Evolutionary conservation across 2,888 invertebrate genomes (phyloP).

Genomic region (Drosophila meridionalis): DNA sequence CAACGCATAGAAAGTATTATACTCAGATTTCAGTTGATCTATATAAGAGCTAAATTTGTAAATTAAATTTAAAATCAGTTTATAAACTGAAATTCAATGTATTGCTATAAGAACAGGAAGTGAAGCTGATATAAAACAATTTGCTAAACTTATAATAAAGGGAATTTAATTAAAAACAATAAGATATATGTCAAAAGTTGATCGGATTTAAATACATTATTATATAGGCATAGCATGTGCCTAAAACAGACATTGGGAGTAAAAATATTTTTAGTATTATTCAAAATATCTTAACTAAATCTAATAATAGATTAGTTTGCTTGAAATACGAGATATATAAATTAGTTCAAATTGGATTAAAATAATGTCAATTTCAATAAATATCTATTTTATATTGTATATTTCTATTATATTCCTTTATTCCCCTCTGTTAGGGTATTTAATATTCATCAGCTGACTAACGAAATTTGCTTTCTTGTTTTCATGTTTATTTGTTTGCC

Average conservation of each 20-base stretch:
- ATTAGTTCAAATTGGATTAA: background rate
- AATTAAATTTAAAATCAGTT: background rate
- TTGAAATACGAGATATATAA: too few relatives aligned
- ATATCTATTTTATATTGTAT: too few relatives aligned
- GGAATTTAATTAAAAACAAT: too few relatives aligned
- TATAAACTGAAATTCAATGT: background rate
- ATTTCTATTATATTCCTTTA: background rate
- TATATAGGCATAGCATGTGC: too few relatives aligned
- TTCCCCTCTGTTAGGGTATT: conserved; percentile 1
- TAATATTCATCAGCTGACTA: background rate
- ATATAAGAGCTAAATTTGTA: background rate
- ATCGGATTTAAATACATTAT: too few relatives aligned
- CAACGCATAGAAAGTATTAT: background rate
- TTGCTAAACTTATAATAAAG: too few relatives aligned
- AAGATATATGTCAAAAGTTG: too few relatives aligned
- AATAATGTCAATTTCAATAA: background rate
- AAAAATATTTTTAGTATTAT: too few relatives aligned
- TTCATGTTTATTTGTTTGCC: conserved; percentile 80
- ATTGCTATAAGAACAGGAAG: background rate
- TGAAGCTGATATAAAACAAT: background rate
- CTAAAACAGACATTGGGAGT: too few relatives aligned
- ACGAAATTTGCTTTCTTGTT: conserved; percentile 40
- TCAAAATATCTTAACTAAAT: too few relatives aligned
- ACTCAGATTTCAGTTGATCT: background rate
- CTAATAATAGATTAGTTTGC: too few relatives aligned